Evolutionary conservation across 2,888 invertebrate species (phyloP), one percentile per base, ranked within the genome.

Genomic region (Epinotia demarniana): DNA sequence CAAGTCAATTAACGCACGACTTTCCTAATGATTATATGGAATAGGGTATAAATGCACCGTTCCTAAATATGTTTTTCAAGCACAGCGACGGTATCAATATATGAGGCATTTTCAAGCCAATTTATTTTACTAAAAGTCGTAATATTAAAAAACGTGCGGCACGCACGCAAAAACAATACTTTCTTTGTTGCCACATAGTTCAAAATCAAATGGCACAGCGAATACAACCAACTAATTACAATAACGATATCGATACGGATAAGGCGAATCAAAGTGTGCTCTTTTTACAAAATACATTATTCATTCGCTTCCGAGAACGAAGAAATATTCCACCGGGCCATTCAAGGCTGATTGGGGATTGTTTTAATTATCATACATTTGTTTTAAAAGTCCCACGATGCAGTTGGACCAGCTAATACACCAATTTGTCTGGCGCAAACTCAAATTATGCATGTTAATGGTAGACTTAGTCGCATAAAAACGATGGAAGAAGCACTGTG

Each of bases 381-480:
- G 18, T 73, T 69, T 74, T 13, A 27, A 53, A 64, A 63, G 43
- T 43, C 60, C 55, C 16, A 46, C 53, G 71, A 67, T 75, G 71
- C 71, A 76, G 60, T 43, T 33, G 64, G 60, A 64, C 64, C 72
- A 64, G 64, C 73, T 64, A 73, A 73, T 70, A 73, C 69, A 60
- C 46, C 77, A 73, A 82, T 84, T 84, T 82, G 81, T 83, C 81
- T 81, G 77, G 78, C 77, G 78, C 73, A 75, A 77, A 79, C 78
- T 80, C 79, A 84, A 84, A 86, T 85, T 83, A 83, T 82, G 71
- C 81, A 83, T 83, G 84, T 78, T 81, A 83, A 84, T 83, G 79
- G 79, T 27, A 76, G 78, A 77, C 76, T 80, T 79, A 73, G 81
- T 75, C 79, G 73, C 77, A 53, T 77, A 76, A 78, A 77, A 79